Evolutionary conservation across 2,113 vertebrate genomes (phyloP).

Genomic region (Athene noctua): DNA sequence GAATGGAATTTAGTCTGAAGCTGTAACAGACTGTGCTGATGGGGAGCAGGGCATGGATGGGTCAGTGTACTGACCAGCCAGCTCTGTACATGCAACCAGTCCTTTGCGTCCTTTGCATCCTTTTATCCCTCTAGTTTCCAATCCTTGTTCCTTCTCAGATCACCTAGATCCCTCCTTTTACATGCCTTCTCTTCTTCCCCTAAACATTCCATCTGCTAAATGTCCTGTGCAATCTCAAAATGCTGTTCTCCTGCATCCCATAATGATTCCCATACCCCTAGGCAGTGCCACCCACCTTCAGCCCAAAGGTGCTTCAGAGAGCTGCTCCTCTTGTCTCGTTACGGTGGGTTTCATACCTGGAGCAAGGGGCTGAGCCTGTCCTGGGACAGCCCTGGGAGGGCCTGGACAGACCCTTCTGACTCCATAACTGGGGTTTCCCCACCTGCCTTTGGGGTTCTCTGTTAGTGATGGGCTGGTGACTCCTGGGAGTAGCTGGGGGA

Average conservation of each 20-base stretch:
- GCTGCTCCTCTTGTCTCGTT: not conserved
- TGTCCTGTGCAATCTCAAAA: not conserved
- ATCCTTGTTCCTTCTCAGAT: not conserved
- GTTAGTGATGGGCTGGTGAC: not conserved
- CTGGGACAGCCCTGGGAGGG: not conserved
- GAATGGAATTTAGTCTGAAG: not conserved
- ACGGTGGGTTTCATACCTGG: not conserved
- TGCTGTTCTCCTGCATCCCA: not conserved
- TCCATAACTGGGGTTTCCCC: not conserved
- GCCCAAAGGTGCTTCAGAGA: not conserved
- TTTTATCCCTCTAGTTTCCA: not conserved
- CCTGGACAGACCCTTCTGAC: not conserved
- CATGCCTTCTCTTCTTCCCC: not conserved
- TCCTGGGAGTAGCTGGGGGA: not conserved
- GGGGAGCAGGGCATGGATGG: not conserved
- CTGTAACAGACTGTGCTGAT: no score
- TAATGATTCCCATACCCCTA: not conserved
- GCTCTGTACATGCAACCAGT: not conserved
- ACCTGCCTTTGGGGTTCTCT: not conserved
- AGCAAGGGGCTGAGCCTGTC: not conserved
- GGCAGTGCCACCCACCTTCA: not conserved
- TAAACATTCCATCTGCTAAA: not conserved
- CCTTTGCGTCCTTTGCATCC: not conserved
- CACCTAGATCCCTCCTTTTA: not conserved
- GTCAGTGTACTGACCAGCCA: not conserved